Evolutionary conservation across 2,113 vertebrate genomes (phyloP).

Genomic region (Gasterosteus nipponicus): DNA sequence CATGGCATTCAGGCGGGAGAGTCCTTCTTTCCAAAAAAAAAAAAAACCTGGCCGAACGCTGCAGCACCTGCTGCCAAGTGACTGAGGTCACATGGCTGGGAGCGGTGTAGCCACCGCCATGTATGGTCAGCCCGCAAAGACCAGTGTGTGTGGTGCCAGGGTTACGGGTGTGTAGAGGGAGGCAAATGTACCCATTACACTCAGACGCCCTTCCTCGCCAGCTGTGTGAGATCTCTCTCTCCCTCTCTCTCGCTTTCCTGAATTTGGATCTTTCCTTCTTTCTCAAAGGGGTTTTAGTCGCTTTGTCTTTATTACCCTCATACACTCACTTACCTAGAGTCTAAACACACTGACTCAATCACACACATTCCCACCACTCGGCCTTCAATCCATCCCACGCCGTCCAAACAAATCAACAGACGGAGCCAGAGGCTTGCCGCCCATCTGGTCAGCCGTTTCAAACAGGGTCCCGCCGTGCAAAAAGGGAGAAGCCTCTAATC

Average conservation of each 20-base stretch:
- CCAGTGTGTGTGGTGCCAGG: conserved; percentile 51
- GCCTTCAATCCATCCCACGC: conserved; percentile 63
- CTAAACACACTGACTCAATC: conserved; percentile 41
- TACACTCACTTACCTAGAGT: conserved; percentile 45
- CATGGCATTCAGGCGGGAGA: conserved; percentile 57
- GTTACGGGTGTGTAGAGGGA: conserved; percentile 54
- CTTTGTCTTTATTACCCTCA: conserved; percentile 52
- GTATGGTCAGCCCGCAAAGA: conserved; percentile 62
- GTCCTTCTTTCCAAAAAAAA: conserved; percentile 66
- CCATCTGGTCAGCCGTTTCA: conserved; percentile 74
- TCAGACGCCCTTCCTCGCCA: conserved; percentile 35
- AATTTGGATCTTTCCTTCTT: conserved; percentile 23
- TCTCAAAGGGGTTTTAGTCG: conserved; percentile 35
- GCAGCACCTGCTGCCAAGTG: conserved; percentile 58
- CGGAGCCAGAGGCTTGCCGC: conserved; percentile 61
- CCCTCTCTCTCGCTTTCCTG: conserved; percentile 20
- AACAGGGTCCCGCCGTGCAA: conserved; percentile 47
- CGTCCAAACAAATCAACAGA: conserved; percentile 71
- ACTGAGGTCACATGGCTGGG: conserved; percentile 68
- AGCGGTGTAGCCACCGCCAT: conserved; percentile 45
- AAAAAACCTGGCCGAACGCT: conserved; percentile 59
- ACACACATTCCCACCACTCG: conserved; percentile 28
- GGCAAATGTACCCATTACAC: conserved; percentile 61
- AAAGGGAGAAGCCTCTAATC: conserved; percentile 51
- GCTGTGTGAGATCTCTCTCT: conserved; percentile 35